These are phyloP conservation scores for Dicaeum eximium DNA, from an alignment of 2,113 vertebrate genomes.

Conservation along the genomic window DNA sequence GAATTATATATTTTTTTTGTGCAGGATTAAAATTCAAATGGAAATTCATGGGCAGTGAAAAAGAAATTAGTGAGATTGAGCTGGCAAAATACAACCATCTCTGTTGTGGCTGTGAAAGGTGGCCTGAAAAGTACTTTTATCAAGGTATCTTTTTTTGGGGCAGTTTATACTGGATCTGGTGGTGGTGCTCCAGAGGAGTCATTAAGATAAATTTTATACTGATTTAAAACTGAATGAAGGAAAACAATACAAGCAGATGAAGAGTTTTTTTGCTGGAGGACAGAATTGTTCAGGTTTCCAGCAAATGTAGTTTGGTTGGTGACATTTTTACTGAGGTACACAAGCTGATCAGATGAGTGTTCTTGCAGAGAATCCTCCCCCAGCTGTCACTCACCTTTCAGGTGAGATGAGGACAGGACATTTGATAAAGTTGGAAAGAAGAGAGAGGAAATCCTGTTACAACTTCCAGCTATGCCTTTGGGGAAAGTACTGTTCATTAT, in stretches of 20 bases:
- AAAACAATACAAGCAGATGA: background rate
- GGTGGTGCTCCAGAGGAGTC: background rate
- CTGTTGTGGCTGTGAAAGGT: background rate
- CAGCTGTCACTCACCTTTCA: background rate
- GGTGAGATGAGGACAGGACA: background rate
- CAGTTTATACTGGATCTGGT: background rate
- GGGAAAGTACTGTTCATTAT: background rate
- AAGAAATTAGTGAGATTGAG: background rate
- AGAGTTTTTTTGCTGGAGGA: background rate
- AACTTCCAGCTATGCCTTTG: background rate
- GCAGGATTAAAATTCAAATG: background rate
- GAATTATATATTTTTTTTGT: background rate
- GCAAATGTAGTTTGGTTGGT: background rate
- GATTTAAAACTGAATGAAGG: background rate
- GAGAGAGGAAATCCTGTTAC: background rate
- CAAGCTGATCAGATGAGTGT: background rate
- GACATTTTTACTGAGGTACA: background rate
- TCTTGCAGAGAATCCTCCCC: background rate
- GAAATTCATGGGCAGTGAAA: background rate
- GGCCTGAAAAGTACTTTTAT: background rate
- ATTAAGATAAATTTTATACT: background rate
- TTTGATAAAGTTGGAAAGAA: background rate
- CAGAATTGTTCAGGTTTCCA: background rate
- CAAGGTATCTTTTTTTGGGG: background rate
- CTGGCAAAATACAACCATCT: background rate